Base-by-base conservation (phyloP, 2,888 invertebrate species). In the Eristalinus sepulchralis region DNA sequence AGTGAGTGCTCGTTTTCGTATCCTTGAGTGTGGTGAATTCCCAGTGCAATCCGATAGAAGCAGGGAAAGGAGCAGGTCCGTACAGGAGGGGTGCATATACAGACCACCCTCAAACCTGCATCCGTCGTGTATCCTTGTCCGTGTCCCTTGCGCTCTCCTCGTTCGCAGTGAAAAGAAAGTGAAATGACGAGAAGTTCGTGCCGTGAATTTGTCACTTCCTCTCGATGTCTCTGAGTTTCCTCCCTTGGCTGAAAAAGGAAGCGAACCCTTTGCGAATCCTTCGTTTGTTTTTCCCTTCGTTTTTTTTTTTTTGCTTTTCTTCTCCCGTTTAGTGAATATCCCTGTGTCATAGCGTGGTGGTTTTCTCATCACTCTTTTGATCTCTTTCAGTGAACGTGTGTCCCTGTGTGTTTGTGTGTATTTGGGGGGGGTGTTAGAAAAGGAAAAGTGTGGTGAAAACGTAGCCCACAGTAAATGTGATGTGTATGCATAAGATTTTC, bases 381-480 rank as follows among this genome's bases (percentile, higher is more conserved):
- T 63, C 33, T 34, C 11, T 63, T 34, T 63, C 33, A 20, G 63
- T 39, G 27, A 31, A 60, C 47, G 47, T 47, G 17, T 17, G 8
- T 47, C 39, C n/a, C n/a, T 39, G 39, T 39, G 39, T 39, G 39
- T 39, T 3, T 17, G 27, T 27, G 27, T 27, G 31, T 66, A 72
- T 71, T n/a, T 20, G 33, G 47, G n/a, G 27, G 31, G 17, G 33
- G 33, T 9, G 17, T 47, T 17, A 17, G 62, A 82, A 59, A 71
- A 59, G 67, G 63, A 76, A 80, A 82, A 77, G 77, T 70, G 85
- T 85, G 85, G 85, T 85, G 82, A 85, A 85, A 78, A 72, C 20
- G 57, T 53, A 24, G 13, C 57, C 60, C 13, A 39, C 55, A 63
- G 63, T 75, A 72, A 85, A 10, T 55, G 55, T 17, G 47, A 72